Conservation (phyloP, 2,113 vertebrate genomes). For the Pithys albifrons region DNA sequence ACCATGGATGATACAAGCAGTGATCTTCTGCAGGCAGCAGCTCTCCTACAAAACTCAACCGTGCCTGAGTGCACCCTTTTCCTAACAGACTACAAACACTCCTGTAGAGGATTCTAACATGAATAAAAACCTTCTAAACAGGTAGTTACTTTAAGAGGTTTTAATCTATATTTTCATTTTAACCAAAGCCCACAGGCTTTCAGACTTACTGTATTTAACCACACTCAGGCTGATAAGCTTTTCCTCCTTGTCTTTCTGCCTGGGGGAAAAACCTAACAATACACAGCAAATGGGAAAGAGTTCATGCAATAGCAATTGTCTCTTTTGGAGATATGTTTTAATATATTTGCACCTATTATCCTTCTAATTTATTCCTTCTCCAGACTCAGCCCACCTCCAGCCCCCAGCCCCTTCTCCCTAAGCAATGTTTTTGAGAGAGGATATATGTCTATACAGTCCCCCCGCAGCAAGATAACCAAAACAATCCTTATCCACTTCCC, state of each 20-base stretch:
- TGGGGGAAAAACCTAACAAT: neutral
- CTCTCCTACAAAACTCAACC: neutral
- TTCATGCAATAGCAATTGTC: neutral
- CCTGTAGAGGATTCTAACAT: slow-evolving; percentile 29
- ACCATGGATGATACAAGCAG: neutral
- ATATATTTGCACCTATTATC: neutral
- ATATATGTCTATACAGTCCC: neutral
- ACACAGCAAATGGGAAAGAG: neutral
- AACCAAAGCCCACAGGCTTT: slow-evolving; percentile 52
- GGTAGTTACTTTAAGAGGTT: slow-evolving; percentile 57
- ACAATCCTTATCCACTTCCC: neutral
- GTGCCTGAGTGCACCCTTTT: slow-evolving; percentile 8
- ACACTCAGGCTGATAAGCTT: slow-evolving; percentile 32
- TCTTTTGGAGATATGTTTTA: neutral
- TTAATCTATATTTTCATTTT: slow-evolving; percentile 54
- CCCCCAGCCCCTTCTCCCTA: neutral
- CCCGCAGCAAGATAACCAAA: neutral
- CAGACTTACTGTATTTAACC: slow-evolving; percentile 31
- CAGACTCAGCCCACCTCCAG: neutral
- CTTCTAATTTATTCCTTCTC: neutral
- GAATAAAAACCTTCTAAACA: slow-evolving; percentile 54
- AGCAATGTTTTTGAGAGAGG: neutral
- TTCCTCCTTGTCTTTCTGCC: slow-evolving; percentile 21
- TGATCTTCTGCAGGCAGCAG: neutral
- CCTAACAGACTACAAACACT: slow-evolving; percentile 16